Percentiles rank a stretch among this genome's conserved stretches.
Conservation (phyloP, 2,113 vertebrate species). For the Crotalus horridus region DNA sequence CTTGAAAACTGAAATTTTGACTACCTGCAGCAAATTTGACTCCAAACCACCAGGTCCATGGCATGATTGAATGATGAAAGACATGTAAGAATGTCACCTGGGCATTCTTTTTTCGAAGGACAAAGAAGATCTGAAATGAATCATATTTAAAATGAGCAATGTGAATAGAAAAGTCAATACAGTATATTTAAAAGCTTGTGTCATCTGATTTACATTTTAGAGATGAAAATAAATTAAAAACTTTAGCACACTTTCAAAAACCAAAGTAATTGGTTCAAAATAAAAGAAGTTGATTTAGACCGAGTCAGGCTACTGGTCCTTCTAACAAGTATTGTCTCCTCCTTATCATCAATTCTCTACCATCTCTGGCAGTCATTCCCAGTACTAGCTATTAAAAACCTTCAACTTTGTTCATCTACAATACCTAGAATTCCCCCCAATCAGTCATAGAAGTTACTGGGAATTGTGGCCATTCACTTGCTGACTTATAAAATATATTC, state of each 20-base stretch:
- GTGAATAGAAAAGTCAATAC: background rate
- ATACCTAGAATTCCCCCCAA: background rate
- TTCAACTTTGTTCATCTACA: background rate
- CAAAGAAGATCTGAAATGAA: constrained; percentile 90
- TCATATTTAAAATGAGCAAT: constrained; percentile 24
- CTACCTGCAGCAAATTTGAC: constrained; percentile 94
- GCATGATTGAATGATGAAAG: constrained; percentile 97
- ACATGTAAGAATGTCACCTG: constrained; percentile 97
- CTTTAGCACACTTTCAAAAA: background rate
- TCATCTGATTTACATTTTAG: background rate
- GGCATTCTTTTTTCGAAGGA: constrained; percentile 92
- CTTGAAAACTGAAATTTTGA: constrained; percentile 31
- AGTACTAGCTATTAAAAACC: background rate
- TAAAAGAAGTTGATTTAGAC: background rate
- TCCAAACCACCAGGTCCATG: constrained; percentile 99
- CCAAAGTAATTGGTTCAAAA: background rate
- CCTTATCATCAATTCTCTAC: background rate
- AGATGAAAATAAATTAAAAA: background rate
- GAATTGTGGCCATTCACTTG: background rate
- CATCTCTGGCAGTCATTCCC: background rate
- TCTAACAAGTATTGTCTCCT: background rate
- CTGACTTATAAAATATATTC: background rate
- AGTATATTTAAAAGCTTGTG: background rate
- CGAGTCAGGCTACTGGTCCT: background rate
- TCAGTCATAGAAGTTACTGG: background rate